Evolutionary conservation across 2,797 vertebrate species (phyloP), one percentile per base, ranked within the genome.

Genomic region (Lepus townsendii): DNA sequence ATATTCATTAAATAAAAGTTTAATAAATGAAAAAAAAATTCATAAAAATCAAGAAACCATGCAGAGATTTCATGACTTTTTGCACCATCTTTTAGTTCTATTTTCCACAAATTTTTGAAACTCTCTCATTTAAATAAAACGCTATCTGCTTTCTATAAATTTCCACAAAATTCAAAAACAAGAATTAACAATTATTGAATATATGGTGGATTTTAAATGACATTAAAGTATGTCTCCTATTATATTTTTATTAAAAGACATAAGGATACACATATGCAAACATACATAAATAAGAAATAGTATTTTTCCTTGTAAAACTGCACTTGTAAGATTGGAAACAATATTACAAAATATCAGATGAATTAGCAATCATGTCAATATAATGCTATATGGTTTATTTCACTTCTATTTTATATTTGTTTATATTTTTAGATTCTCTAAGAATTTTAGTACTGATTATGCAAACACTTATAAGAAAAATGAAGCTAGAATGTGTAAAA

Each of bases 401-500:
- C 65, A 35, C 72, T 88, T 85, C 54, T 32, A 82, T 76, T 54
- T 93, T 60, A 63, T 8, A 83, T 71, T 65, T 30, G 5, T 35
- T 73, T 63, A 13, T 35, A 42, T 5, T 83, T 84, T 91, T 93
- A 47, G 3, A 38, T 42, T 90, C 73, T 86, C 13, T 35, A 65
- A 9, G 68, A 72, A 71, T 86, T 77, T 76, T 57, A 19, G 11
- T 10, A 60, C 8, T 35, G 57, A 65, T 20, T 20, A 16, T 35
- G 38, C 1, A 72, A 30, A 57, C 3, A 92, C 10, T 42, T 82
- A 50, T 35, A 38, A 94, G 27, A 72, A 78, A 85, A 57, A 4
- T 35, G 78, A 78, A 91, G 27, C 3, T 83, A 93, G 24, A 68
- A 83, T 76, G 83, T 77, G 24, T 83, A 69, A 87, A 76, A 14